Evolutionary conservation across 2,113 vertebrate species (phyloP).

Genomic region (Oreochromis spilurus): DNA sequence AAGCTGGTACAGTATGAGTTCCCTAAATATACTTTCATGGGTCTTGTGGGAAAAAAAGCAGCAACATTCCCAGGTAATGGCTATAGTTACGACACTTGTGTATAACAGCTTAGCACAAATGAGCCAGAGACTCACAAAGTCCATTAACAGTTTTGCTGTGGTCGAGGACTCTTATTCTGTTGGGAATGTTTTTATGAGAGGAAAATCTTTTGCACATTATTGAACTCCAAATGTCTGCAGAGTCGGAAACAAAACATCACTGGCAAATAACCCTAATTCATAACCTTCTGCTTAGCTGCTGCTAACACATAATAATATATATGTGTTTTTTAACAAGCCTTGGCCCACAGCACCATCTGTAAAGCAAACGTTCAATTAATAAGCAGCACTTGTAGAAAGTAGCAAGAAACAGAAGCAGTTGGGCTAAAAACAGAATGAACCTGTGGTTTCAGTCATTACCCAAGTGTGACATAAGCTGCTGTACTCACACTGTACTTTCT

Average conservation of each 20-base stretch:
- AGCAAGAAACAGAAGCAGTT: not conserved
- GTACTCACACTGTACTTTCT: not conserved
- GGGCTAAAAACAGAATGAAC: not conserved
- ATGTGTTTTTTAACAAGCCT: not conserved
- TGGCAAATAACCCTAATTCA: not conserved
- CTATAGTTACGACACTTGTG: not conserved
- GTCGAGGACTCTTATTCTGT: not conserved
- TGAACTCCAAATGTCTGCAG: not conserved
- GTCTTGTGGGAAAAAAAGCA: not conserved
- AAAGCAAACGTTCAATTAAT: not conserved
- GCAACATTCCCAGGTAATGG: slow-evolving; percentile 9
- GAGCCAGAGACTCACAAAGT: not conserved
- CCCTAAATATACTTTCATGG: slow-evolving; percentile 5
- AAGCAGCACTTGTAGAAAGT: not conserved
- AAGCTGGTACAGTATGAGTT: not conserved
- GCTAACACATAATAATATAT: not conserved
- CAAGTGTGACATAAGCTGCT: not conserved
- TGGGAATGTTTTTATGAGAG: not conserved
- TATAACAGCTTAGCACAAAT: not conserved
- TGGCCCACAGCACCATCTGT: not conserved
- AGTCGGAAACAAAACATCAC: not conserved
- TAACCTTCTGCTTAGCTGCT: not conserved
- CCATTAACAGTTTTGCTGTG: not conserved
- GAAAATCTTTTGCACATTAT: not conserved
- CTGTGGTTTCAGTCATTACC: not conserved